A percentile compares a stretch with the other conserved stretches of the same genome.
phyloP scores from a whole-genome alignment of 53 echinoderm and acorn worm genomes.

The Pentamera pediparva region DNA sequence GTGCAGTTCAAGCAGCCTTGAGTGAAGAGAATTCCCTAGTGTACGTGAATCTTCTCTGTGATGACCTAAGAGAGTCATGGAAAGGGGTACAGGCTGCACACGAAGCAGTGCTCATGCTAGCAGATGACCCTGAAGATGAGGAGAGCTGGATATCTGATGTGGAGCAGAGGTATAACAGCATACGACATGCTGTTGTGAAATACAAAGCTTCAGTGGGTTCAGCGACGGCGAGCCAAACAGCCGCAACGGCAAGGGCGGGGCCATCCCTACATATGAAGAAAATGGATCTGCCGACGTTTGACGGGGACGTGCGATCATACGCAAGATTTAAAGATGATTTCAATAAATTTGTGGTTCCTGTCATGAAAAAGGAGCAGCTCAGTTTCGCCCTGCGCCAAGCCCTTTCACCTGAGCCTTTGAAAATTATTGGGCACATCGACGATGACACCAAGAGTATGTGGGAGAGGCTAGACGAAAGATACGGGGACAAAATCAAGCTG shows the following conservation, averaged over 20 bases:
- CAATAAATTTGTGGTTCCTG: slow-evolving; percentile 15
- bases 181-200: neutral
- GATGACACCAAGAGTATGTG: too few relatives aligned
- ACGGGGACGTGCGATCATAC: neutral
- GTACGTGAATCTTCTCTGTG: neutral
- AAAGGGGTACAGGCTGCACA: neutral
- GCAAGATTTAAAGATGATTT: slow-evolving; percentile 15
- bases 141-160: neutral
- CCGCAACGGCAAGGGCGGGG: neutral
- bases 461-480: slow-evolving; percentile 29
- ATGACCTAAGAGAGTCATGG: neutral
- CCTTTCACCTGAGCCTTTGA: neutral
- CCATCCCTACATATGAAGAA: slow-evolving; percentile 6
- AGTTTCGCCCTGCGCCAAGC: slow-evolving; percentile 5
- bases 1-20: neutral
- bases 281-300: slow-evolving; percentile 14
- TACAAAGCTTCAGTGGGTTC: neutral
- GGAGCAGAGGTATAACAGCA: neutral
- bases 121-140: too few relatives aligned
- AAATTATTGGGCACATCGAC: too few relatives aligned
- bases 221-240: neutral
- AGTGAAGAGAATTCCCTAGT: neutral
- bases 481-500: slow-evolving; percentile 28
- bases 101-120: neutral
- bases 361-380: slow-evolving; percentile 1